Base-by-base conservation (phyloP, 2,113 vertebrate species). In the Trachemys scripta region DNA sequence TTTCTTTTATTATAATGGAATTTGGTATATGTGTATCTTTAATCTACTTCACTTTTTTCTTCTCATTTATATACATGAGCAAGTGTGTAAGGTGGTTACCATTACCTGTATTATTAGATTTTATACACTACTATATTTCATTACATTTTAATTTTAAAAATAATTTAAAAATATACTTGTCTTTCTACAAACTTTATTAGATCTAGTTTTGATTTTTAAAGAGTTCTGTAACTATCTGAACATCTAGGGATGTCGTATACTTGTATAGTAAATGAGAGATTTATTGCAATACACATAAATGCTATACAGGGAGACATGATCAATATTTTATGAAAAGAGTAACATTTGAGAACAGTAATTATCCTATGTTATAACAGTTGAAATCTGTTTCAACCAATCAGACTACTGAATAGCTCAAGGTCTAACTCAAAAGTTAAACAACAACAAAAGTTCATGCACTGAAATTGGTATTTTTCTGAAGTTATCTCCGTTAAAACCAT, bases 1-100 rank as follows among this genome's bases (percentile, higher is more conserved):
- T 97, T 97, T 97, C 96, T 97, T 97, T 96, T 97, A 97, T 97
- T 95, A 90, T 94, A 97, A 97, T 97, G 92, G 96, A 97, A 97
- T 97, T 97, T 96, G 95, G 94, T 93, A 84, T 89, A 82, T 76
- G 24, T 88, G 88, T 93, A 94, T 96, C 93, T 91, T 96, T 97
- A 96, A 97, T 96, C 94, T 97, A 27, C 93, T 96, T 96, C 96
- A 93, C 75, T 59, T 35, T 62, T 88, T 95, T 94, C 83, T 95
- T 91, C 69, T 91, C 5, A 54, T 93, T 97, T 96, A 92, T 91
- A 92, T 89, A 93, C 85, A 91, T 38, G 95, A 94, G 94, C 92
- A 92, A 8, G 80, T 8, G 53, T 97, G 95, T 90, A 76, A 94
- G 95, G 82, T 96, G 92, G 94, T 93, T 90, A 54, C 76, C 85